phyloP scores from a whole-genome alignment of 1,140 invertebrate genomes.

The Xylocopa sonorina region DNA sequence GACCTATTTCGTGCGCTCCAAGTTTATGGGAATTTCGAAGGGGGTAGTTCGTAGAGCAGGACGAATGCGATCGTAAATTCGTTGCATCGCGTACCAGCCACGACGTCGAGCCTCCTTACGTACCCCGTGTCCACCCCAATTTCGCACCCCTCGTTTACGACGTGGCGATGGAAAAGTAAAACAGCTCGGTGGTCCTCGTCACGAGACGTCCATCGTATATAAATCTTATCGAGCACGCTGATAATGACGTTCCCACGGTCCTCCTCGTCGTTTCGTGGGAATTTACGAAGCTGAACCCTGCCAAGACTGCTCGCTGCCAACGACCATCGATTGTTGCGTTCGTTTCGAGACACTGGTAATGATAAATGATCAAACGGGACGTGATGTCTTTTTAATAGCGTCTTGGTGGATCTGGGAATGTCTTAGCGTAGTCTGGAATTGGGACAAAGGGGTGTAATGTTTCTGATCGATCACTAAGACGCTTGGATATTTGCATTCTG shows the following conservation, averaged over 20 bases:
- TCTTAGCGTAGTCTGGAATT: neutral
- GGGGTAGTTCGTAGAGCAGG: too few species aligned
- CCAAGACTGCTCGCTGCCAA: neutral
- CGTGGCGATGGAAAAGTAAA: neutral
- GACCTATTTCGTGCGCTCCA: neutral
- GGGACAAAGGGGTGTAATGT: neutral
- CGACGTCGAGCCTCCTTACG: neutral
- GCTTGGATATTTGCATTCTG: too few species aligned
- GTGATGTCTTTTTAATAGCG: neutral
- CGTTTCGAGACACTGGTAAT: neutral
- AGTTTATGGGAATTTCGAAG: slow-evolving; percentile 5
- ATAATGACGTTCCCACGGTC: neutral
- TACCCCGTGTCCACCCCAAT: slow-evolving; percentile 6
- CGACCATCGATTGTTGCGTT: neutral
- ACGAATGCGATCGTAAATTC: slow-evolving; percentile 23
- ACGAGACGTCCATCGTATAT: neutral
- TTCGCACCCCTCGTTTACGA: neutral
- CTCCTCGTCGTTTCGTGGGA: neutral
- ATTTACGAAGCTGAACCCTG: neutral
- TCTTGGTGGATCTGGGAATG: neutral
- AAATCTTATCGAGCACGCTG: neutral
- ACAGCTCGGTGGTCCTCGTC: neutral
- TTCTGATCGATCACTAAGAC: too few species aligned
- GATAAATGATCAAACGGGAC: neutral
- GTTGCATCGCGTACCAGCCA: neutral